Conservation (phyloP, 1,140 invertebrate species). For the Protaetia brevitarsis region DNA sequence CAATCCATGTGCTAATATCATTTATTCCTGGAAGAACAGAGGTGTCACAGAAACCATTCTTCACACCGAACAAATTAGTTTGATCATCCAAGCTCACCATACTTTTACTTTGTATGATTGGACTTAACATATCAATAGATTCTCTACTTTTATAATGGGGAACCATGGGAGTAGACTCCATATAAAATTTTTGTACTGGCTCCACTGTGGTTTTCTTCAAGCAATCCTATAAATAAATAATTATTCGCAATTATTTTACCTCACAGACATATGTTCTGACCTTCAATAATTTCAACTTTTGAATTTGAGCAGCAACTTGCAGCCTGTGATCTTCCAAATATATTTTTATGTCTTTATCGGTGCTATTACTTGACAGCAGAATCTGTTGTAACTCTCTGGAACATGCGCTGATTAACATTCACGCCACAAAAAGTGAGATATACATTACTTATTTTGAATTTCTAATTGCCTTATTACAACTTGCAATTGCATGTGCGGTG, state of each 20-base stretch:
- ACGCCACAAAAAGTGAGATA: too few species aligned
- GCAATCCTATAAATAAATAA: constrained; percentile 29
- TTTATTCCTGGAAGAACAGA: constrained; percentile 52
- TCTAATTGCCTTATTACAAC: constrained; percentile 61
- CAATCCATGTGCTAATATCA: constrained; percentile 58
- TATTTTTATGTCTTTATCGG: constrained; percentile 49
- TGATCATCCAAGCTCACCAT: background rate
- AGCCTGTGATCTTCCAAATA: constrained; percentile 55
- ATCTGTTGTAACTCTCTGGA: constrained; percentile 42
- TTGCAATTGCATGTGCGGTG: constrained; percentile 53
- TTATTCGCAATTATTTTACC: constrained; percentile 4
- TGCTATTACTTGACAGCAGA: constrained; percentile 34
- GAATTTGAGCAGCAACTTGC: constrained; percentile 57
- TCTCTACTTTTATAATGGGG: constrained; percentile 26
- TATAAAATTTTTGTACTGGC: constrained; percentile 6
- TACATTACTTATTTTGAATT: constrained; percentile 56
- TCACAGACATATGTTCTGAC: constrained; percentile 41
- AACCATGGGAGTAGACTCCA: constrained; percentile 46
- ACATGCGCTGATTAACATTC: background rate
- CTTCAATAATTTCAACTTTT: constrained; percentile 58
- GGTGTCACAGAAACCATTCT: background rate
- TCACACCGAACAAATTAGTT: constrained; percentile 2
- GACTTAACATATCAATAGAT: constrained; percentile 51
- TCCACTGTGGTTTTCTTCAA: constrained; percentile 22
- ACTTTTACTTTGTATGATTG: constrained; percentile 47